Evolutionary conservation across 2,888 invertebrate genomes (phyloP), one percentile per base, ranked within the genome.

Genomic region (Nudaria mundana): DNA sequence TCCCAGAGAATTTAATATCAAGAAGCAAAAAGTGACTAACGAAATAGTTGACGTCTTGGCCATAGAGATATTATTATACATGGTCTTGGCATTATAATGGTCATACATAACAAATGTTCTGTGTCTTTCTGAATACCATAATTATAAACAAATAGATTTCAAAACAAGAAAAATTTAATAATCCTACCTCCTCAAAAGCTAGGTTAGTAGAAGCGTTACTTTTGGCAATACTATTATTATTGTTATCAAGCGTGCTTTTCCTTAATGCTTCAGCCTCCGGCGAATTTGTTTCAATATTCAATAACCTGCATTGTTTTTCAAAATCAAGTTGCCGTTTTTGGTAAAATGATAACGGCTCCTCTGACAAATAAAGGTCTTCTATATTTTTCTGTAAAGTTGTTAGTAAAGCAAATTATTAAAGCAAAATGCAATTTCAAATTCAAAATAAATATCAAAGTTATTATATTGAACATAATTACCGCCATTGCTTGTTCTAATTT

Each of bases 401-500:
- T 37, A 38, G 37, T 34, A 6, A 43, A 38, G 42, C 37, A 47
- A 46, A 52, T 36, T 26, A 34, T 42, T 37, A 16, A 5, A 38
- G 18, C 25, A 20, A 15, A 14, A 18, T 13, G 18, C 20, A 7
- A n/a, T 8, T 5, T 7, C 6, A 16, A 24, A 18, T 24, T 6
- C 14, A 7, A 13, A 24, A 37, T 15, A 5, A 26, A 10, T 14
- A 10, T 1, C 3, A 26, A 13, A 18, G 5, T 26, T 1, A 20
- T 6, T n/a, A n/a, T n/a, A n/a, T n/a, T n/a, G n/a, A n/a, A n/a
- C 16, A 20, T 7, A 32, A 64, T 77, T 76, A 91, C 92, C 84
- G 91, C 85, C 69, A 93, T 69, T 31, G 92, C 91, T 62, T 93
- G 93, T 70, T 93, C 92, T 56, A 95, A 75, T 82, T 93, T 93